Evolutionary conservation across 2,888 invertebrate species (phyloP).

Genomic region (Dinocampus coccinellae): DNA sequence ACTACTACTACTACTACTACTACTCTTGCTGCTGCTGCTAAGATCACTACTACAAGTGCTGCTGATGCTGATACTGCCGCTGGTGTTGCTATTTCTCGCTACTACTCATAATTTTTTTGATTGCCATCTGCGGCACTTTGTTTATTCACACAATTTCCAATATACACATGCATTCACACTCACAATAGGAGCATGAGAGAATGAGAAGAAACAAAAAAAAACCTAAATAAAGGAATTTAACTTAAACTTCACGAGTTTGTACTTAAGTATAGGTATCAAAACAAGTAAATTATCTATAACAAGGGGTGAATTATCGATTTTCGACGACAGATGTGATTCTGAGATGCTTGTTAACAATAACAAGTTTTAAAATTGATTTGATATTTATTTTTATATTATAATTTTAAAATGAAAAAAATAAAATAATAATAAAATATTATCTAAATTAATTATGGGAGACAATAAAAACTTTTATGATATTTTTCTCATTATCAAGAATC

Average conservation of each 20-base stretch:
- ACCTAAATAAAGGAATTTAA: neutral
- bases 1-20: neutral
- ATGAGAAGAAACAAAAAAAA: neutral
- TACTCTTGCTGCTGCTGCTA: neutral
- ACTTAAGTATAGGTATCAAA: constrained; percentile 11
- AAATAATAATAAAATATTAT: neutral
- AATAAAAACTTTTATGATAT: neutral
- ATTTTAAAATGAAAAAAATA: neutral
- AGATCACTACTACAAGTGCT: too few relatives aligned
- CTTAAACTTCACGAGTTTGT: neutral
- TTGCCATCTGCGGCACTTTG: constrained; percentile 14
- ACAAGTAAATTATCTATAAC: neutral
- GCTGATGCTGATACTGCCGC: neutral
- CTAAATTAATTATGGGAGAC: neutral
- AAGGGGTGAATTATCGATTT: neutral
- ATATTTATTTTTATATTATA: neutral
- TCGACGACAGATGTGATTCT: constrained; percentile 9
- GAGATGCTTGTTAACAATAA: neutral
- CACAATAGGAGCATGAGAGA: neutral
- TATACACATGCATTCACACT: neutral
- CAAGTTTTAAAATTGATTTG: neutral
- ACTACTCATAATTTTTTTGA: constrained; percentile 18
- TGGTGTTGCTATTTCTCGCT: constrained; percentile 6
- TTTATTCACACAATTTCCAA: constrained; percentile 5
- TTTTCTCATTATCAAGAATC: neutral